Conservation (phyloP, 2,797 vertebrate genomes). For the Neopelma chrysocephalum region DNA sequence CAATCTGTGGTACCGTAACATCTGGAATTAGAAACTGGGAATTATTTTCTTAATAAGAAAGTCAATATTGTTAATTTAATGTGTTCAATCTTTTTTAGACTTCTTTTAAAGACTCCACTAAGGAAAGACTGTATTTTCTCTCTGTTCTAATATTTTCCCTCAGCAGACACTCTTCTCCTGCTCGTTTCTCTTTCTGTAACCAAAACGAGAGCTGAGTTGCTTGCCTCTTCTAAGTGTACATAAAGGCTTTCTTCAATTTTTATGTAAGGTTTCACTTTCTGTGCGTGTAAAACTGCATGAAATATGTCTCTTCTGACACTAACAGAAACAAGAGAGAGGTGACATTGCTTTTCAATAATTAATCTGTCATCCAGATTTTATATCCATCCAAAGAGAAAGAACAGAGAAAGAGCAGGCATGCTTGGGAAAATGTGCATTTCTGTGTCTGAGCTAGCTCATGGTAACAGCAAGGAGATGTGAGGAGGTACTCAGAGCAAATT, state of each 20-base stretch:
- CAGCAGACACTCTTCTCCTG: background rate
- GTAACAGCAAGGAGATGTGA: background rate
- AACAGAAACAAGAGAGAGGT: background rate
- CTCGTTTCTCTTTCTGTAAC: background rate
- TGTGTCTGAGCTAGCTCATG: background rate
- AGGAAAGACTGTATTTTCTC: background rate
- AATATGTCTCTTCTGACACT: background rate
- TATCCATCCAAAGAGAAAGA: background rate
- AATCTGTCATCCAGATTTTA: slow-evolving; percentile 1
- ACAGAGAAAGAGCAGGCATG: background rate
- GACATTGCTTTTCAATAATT: background rate
- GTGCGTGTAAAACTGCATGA: background rate
- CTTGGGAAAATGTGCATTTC: background rate
- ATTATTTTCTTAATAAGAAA: background rate
- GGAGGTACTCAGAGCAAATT: background rate
- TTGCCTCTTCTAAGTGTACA: background rate
- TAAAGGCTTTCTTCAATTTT: background rate
- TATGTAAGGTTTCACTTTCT: background rate
- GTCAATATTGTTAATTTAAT: background rate
- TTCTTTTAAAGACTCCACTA: background rate
- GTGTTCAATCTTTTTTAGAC: background rate
- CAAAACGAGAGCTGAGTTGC: background rate
- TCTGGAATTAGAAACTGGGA: background rate
- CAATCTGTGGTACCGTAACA: background rate
- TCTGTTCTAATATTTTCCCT: background rate